Percentiles rank a stretch among this genome's conserved stretches.
Evolutionary conservation across 2,888 invertebrate genomes (phyloP).

Genomic region (Germaria angustata): DNA sequence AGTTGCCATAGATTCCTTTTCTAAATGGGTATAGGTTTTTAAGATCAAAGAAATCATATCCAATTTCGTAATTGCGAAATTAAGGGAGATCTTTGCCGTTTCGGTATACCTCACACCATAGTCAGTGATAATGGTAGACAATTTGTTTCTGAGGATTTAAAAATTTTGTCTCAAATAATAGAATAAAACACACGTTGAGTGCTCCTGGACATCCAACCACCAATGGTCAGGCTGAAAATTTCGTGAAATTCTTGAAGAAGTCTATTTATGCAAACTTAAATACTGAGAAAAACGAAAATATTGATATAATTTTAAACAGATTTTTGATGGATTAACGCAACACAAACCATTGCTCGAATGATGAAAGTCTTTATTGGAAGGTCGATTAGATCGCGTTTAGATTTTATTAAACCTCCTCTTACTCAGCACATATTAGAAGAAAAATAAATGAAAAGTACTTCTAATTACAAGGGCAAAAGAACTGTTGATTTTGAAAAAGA

Average conservation of each 20-base stretch:
- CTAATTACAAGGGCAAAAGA: conserved; percentile 9
- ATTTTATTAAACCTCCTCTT: conserved; percentile 2
- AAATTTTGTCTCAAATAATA: conserved; percentile 17
- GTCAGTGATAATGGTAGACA: conserved; percentile 61
- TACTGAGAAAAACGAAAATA: background rate
- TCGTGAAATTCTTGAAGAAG: background rate
- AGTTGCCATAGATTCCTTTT: conserved; percentile 59
- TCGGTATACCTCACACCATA: conserved; percentile 34
- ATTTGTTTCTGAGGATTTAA: too few relatives aligned
- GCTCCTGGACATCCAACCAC: conserved; percentile 40
- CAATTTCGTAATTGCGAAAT: conserved; percentile 44
- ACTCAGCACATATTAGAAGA: conserved; percentile 13
- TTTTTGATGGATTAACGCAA: conserved; percentile 13
- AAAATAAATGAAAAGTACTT: conserved; percentile 28
- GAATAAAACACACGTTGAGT: conserved; percentile 2
- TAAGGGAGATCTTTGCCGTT: conserved; percentile 60
- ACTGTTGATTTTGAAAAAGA: background rate
- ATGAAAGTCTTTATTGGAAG: conserved; percentile 1
- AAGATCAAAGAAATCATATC: conserved; percentile 62
- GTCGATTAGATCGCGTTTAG: conserved; percentile 1
- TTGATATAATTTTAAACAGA: background rate
- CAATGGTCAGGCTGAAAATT: too few relatives aligned
- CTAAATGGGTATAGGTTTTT: conserved; percentile 67
- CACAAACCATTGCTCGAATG: background rate
- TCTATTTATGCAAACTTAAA: conserved; percentile 9